Evolutionary conservation across 92 coral and sea anemone genomes (phyloP).

Genomic region (Zoanthus gigantus): DNA sequence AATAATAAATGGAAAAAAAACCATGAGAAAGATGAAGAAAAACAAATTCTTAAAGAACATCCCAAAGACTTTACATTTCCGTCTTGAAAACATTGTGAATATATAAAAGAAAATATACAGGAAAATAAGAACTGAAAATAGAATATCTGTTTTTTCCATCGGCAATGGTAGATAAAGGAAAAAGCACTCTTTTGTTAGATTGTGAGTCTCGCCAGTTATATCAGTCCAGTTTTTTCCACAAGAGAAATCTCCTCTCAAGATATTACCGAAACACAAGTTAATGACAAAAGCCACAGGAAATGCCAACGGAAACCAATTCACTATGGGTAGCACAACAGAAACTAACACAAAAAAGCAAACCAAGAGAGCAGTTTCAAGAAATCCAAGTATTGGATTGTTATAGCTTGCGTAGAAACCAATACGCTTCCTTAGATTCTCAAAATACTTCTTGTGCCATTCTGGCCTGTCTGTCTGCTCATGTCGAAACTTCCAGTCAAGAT

Average conservation of each 20-base stretch:
- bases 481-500: slow-evolving; percentile 31
- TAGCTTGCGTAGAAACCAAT: slow-evolving; percentile 71
- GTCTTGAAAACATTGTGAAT: neutral
- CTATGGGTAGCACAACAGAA: slow-evolving; percentile 71
- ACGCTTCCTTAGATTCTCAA: slow-evolving; percentile 48
- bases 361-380: slow-evolving; percentile 53
- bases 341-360: slow-evolving; percentile 55
- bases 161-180: neutral
- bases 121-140: neutral
- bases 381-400: slow-evolving; percentile 70
- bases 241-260: slow-evolving; percentile 73
- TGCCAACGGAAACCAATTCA: slow-evolving; percentile 66
- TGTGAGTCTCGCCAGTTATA: neutral
- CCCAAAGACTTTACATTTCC: neutral
- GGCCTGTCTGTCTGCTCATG: slow-evolving; percentile 19
- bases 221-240: slow-evolving; percentile 42
- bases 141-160: neutral
- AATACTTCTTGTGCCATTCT: slow-evolving; percentile 27
- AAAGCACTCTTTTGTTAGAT: neutral
- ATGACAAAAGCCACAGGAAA: slow-evolving; percentile 79
- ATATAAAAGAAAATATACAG: slow-evolving; percentile 5
- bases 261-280: slow-evolving; percentile 77
- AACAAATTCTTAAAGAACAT: slow-evolving; percentile 26
- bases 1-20: slow-evolving; percentile 82
- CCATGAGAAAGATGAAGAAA: slow-evolving; percentile 73